Conservation (phyloP, 2,888 invertebrate genomes). For the Tetragnatha montana region DNA sequence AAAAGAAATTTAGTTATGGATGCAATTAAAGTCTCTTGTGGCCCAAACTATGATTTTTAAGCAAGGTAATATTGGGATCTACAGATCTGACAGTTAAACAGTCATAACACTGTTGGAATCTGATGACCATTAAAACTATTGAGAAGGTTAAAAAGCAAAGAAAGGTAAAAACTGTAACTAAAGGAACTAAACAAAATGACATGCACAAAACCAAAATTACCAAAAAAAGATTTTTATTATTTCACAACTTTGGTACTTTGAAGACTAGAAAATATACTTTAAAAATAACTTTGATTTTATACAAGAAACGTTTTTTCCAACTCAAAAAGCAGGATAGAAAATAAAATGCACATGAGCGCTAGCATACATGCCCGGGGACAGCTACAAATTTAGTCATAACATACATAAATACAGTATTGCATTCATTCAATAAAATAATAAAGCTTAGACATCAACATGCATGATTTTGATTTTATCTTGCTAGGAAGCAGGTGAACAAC, state of each 20-base stretch:
- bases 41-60: slow-evolving; percentile 25
- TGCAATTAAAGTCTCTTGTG: slow-evolving; percentile 29
- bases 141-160: background rate
- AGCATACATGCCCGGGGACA: slow-evolving; percentile 41
- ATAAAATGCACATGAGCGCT: slow-evolving; percentile 54
- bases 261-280: slow-evolving; percentile 65
- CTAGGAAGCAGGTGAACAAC: slow-evolving; percentile 21
- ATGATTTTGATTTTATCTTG: slow-evolving; percentile 49
- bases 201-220: slow-evolving; percentile 47
- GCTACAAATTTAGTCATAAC: slow-evolving; percentile 36
- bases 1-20: background rate
- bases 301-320: slow-evolving; percentile 39
- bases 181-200: slow-evolving; percentile 45
- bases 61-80: slow-evolving; percentile 28
- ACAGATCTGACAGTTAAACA: slow-evolving; percentile 56
- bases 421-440: slow-evolving; percentile 39
- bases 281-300: slow-evolving; percentile 67
- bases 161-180: slow-evolving; percentile 6
- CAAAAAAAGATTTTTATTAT: slow-evolving; percentile 62
- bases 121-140: slow-evolving; percentile 70
- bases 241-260: slow-evolving; percentile 69
- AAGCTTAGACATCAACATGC: slow-evolving; percentile 54
- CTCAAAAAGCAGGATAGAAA: slow-evolving; percentile 42
- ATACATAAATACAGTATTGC: slow-evolving; percentile 63
- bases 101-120: slow-evolving; percentile 56